These are phyloP conservation scores for Dascyllus trimaculatus DNA, from an alignment of 2,113 vertebrate species.

Conservation along the genomic window DNA sequence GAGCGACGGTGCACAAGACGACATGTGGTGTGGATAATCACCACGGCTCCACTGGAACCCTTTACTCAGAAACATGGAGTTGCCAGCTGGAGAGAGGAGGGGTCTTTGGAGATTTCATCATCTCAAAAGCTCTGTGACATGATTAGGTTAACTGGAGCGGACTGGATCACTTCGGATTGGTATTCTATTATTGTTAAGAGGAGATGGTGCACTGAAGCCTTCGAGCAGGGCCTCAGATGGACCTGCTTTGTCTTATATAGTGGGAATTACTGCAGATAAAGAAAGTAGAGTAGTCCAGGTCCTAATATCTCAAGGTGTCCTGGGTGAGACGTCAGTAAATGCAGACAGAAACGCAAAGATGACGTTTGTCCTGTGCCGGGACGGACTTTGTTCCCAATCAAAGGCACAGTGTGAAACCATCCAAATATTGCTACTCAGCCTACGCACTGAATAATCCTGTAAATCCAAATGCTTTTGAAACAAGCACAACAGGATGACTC, in stretches of 20 bases:
- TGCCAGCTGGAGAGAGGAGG: slow-evolving; percentile 68
- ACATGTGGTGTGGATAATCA: slow-evolving; percentile 75
- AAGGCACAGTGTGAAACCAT: slow-evolving; percentile 65
- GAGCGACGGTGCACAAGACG: slow-evolving; percentile 59
- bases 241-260: not conserved
- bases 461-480: slow-evolving; percentile 82
- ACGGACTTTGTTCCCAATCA: slow-evolving; percentile 65
- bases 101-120: slow-evolving; percentile 70
- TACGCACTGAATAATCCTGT: slow-evolving; percentile 75
- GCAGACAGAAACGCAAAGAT: not conserved
- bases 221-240: not conserved
- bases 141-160: slow-evolving; percentile 52
- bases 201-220: not conserved
- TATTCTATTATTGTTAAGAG: slow-evolving; percentile 28
- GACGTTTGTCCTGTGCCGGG: slow-evolving; percentile 15
- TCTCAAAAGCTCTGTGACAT: slow-evolving; percentile 70
- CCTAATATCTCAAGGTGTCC: not conserved
- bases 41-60: slow-evolving; percentile 54
- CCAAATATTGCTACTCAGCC: slow-evolving; percentile 76
- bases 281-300: not conserved
- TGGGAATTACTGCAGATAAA: not conserved
- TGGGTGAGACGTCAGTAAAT: not conserved
- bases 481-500: slow-evolving; percentile 73
- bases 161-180: slow-evolving; percentile 25
- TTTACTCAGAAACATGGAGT: slow-evolving; percentile 62